phyloP scores from a whole-genome alignment of 2,113 vertebrate genomes.

The Neodontobutis hainanensis region DNA sequence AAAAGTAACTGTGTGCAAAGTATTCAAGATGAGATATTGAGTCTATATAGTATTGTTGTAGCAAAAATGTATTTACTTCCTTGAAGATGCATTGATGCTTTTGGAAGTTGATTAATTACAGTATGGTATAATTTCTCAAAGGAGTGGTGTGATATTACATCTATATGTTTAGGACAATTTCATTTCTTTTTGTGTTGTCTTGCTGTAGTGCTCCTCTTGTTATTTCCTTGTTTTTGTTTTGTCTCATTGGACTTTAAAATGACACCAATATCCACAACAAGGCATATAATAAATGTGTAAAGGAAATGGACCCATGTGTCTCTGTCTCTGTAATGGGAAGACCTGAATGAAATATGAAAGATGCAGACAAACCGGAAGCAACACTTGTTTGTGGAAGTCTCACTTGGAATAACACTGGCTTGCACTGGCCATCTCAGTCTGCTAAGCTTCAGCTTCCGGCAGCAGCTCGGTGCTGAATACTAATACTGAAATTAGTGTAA shows the following conservation, averaged over 20 bases:
- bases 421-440: conserved; percentile 51
- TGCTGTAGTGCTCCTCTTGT: not conserved
- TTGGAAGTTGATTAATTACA: not conserved
- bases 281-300: not conserved
- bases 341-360: not conserved
- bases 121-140: not conserved
- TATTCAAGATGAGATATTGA: no score
- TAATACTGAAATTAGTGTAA: conserved; percentile 72
- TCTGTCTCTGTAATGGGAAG: not conserved
- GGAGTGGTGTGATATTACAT: not conserved
- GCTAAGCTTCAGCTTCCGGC: conserved; percentile 63
- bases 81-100: no score
- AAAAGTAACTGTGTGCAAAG: no score
- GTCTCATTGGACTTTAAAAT: no score
- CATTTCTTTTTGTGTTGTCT: not conserved
- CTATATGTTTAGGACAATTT: not conserved
- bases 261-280: no score
- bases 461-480: conserved; percentile 62
- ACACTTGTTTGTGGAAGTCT: conserved; percentile 21
- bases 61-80: no score
- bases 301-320: conserved; percentile 2
- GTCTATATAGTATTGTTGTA: no score
- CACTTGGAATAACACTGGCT: conserved; percentile 57
- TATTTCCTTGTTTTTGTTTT: conserved; percentile 3
- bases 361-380: conserved; percentile 27